phyloP scores from a whole-genome alignment of 2,888 invertebrate species.

The Coenonympha arcania region DNA sequence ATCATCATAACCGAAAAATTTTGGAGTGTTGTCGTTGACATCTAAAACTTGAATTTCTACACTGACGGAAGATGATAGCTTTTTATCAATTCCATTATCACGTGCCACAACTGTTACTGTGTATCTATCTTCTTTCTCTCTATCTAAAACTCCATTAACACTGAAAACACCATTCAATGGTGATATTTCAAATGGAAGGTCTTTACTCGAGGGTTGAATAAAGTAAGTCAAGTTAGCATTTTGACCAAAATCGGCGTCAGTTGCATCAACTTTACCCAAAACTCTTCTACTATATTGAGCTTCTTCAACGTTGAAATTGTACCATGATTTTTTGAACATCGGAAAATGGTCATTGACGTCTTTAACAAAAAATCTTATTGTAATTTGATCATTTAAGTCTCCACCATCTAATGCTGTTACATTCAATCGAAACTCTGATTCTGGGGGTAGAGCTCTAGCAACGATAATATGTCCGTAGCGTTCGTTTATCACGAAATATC shows the following conservation, averaged over 20 bases:
- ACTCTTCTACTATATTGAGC: constrained; percentile 81
- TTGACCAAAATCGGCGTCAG: constrained; percentile 84
- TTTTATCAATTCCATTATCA: constrained; percentile 79
- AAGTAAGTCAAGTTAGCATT: constrained; percentile 85
- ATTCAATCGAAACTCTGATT: constrained; percentile 82
- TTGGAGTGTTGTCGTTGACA: constrained; percentile 87
- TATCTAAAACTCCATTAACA: constrained; percentile 83
- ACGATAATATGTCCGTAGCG: constrained; percentile 83
- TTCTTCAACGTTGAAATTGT: constrained; percentile 86
- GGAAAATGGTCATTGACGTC: constrained; percentile 91
- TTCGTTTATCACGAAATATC: constrained; percentile 84
- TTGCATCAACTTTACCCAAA: constrained; percentile 84
- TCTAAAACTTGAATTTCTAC: constrained; percentile 88
- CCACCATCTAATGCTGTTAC: constrained; percentile 84
- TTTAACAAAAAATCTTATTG: constrained; percentile 80
- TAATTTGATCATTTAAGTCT: constrained; percentile 80
- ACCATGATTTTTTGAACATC: constrained; percentile 86
- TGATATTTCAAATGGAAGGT: constrained; percentile 81
- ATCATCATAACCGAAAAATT: constrained; percentile 84
- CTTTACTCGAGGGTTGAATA: constrained; percentile 65
- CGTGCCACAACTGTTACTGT: constrained; percentile 81
- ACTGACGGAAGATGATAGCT: constrained; percentile 81
- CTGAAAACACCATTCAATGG: constrained; percentile 79
- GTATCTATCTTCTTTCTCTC: constrained; percentile 81
- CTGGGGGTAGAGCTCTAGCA: constrained; percentile 80